phyloP scores from a whole-genome alignment of 2,113 vertebrate species.

The Todiramphus saurophagus region DNA sequence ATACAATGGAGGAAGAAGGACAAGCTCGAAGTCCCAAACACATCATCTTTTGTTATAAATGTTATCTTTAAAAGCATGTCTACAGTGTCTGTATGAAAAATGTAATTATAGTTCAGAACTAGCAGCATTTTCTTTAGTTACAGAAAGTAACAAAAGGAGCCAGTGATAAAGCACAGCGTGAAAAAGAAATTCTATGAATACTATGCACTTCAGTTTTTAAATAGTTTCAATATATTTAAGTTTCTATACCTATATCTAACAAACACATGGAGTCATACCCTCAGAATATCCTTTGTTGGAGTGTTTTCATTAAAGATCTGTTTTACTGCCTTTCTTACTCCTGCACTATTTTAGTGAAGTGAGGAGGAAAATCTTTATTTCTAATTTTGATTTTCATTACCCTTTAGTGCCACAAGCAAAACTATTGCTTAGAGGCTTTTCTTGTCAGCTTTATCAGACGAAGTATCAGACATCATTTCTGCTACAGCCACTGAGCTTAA shows the following conservation, averaged over 20 bases:
- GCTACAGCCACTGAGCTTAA: neutral
- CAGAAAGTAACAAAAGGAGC: neutral
- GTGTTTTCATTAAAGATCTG: neutral
- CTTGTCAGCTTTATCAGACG: neutral
- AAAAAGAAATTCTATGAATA: neutral
- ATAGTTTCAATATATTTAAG: neutral
- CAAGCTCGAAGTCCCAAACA: neutral
- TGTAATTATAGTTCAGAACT: neutral
- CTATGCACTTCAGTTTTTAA: neutral
- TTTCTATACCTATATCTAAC: neutral
- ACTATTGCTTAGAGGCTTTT: neutral
- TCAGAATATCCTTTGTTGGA: neutral
- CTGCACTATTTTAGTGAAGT: neutral
- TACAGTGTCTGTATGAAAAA: neutral
- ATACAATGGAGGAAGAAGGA: neutral
- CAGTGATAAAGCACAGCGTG: neutral
- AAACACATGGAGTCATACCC: neutral
- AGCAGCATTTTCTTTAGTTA: neutral
- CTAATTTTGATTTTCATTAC: slow-evolving; percentile 1
- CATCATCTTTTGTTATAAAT: neutral
- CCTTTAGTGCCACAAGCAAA: neutral
- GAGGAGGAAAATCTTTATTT: neutral
- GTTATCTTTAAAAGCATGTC: neutral
- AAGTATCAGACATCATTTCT: neutral
- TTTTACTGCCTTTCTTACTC: neutral